These are phyloP conservation scores for Pygoscelis antarcticus DNA, from an alignment of 2,113 vertebrate genomes.

Conservation along the genomic window DNA sequence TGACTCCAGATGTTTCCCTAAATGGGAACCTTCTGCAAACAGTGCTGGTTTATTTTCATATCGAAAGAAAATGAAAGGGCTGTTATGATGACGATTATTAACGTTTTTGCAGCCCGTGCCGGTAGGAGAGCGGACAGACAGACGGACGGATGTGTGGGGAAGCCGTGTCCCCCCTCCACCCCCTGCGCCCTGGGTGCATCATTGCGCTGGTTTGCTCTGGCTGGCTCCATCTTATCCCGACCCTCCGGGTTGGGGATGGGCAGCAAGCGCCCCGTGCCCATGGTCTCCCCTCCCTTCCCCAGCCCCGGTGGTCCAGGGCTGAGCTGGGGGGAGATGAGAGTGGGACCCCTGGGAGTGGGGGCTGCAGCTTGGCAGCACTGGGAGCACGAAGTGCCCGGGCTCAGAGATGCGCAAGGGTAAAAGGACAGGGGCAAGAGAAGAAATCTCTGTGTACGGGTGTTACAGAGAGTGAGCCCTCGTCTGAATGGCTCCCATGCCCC, in stretches of 20 bases:
- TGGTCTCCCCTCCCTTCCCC: not conserved
- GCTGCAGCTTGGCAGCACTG: not conserved
- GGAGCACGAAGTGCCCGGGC: not conserved
- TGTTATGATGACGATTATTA: not conserved
- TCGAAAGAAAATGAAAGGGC: not conserved
- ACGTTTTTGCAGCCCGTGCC: not conserved
- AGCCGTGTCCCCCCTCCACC: not conserved
- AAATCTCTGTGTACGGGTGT: not conserved
- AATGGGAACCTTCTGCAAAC: slow-evolving; percentile 50
- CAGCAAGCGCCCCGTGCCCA: accelerated
- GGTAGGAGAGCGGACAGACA: accelerated
- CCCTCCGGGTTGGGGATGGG: not conserved
- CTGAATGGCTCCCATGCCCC: not conserved
- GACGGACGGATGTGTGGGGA: accelerated
- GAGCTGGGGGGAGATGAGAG: not conserved
- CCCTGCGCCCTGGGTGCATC: not conserved
- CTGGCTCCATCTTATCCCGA: not conserved
- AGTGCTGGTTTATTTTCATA: not conserved
- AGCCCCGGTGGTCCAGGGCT: not conserved
- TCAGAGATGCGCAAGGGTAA: not conserved
- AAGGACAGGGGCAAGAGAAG: not conserved
- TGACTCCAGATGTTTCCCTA: slow-evolving; percentile 37
- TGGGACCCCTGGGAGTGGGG: accelerated
- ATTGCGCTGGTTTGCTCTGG: not conserved
- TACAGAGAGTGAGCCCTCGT: not conserved